These are phyloP conservation scores for Helobdella robusta DNA, from an alignment of 2,888 invertebrate species.

Conservation along the genomic window DNA sequence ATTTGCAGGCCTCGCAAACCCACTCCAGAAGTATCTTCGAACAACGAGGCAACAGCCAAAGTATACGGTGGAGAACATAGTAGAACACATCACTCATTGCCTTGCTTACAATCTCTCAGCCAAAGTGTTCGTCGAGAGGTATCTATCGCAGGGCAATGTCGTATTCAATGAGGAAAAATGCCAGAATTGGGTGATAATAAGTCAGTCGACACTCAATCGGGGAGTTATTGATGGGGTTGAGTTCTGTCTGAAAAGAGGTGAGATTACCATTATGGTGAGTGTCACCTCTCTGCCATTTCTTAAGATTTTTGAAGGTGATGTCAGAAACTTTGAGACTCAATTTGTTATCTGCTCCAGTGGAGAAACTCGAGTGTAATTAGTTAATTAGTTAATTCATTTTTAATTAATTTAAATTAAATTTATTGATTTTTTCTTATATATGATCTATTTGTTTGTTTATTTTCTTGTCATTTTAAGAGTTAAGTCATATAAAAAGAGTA, in stretches of 20 bases:
- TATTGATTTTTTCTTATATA: too few relatives aligned
- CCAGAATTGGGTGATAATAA: constrained; percentile 15
- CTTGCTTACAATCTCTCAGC: constrained; percentile 87
- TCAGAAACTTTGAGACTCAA: too few relatives aligned
- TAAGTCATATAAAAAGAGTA: too few relatives aligned
- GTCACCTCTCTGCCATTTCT: constrained; percentile 16
- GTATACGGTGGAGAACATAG: constrained; percentile 84
- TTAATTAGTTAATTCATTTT: too few relatives aligned
- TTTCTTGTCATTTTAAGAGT: too few relatives aligned
- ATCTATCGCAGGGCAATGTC: constrained; percentile 56
- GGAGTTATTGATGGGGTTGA: constrained; percentile 9
- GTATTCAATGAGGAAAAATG: not conserved
- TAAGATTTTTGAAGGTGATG: constrained; percentile 19
- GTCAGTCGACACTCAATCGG: constrained; percentile 4
- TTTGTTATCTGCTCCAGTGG: too few relatives aligned
- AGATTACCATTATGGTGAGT: not conserved
- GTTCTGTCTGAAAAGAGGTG: constrained; percentile 18
- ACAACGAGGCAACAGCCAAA: constrained; percentile 90
- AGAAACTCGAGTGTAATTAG: too few relatives aligned
- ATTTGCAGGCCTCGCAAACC: constrained; percentile 89
- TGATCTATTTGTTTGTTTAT: too few relatives aligned
- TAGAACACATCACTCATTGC: constrained; percentile 80
- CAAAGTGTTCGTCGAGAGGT: constrained; percentile 83
- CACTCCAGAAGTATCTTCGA: constrained; percentile 87
- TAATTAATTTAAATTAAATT: too few relatives aligned